Conservation (phyloP, 2,113 vertebrate species). For the Phalacrocorax carbo region DNA sequence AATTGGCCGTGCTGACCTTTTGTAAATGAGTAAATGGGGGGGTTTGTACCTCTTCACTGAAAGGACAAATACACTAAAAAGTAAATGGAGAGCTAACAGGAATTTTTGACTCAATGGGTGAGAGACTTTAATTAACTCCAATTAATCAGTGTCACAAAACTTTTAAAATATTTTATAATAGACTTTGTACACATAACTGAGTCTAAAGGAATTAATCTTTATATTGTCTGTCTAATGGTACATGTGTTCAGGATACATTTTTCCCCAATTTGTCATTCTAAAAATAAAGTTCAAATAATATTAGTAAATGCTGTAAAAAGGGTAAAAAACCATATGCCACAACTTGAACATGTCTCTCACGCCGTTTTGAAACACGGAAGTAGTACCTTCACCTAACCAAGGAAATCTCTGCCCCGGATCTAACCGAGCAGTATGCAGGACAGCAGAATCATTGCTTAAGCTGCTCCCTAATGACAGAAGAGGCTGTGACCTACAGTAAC, state of each 20-base stretch:
- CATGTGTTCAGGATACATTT: rapidly evolving
- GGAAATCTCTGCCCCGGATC: neutral
- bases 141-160: neutral
- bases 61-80: neutral
- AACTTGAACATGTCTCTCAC: neutral
- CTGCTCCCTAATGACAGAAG: neutral
- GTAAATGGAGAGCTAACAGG: neutral
- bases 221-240: neutral
- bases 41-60: neutral
- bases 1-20: neutral
- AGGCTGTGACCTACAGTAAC: slow-evolving; percentile 5
- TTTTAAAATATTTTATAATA: neutral
- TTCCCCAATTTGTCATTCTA: neutral
- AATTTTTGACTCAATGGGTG: neutral
- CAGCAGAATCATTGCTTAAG: slow-evolving; percentile 8
- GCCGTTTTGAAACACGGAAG: neutral
- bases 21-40: neutral
- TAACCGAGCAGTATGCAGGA: neutral
- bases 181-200: neutral
- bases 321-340: neutral
- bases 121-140: neutral
- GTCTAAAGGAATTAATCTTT: neutral
- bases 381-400: neutral
- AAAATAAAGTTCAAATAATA: neutral
- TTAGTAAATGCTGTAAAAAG: neutral